These are phyloP conservation scores for Hyperopisus bebe DNA, from an alignment of 2,113 vertebrate species.

Conservation along the genomic window DNA sequence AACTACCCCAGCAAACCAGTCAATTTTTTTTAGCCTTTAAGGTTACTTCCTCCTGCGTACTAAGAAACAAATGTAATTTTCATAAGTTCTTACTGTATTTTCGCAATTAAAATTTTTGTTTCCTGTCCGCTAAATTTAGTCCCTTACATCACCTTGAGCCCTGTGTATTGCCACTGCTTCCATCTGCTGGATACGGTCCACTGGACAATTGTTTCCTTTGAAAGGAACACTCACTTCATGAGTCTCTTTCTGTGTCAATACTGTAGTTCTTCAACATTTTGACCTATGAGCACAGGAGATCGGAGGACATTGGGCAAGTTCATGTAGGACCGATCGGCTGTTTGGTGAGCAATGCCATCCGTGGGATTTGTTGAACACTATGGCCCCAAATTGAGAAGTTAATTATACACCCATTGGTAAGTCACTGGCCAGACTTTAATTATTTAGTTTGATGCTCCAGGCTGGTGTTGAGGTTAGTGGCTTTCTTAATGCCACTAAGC, in stretches of 20 bases:
- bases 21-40: neutral
- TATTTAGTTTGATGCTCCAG: neutral
- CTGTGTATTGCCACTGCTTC: neutral
- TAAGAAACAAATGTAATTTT: neutral
- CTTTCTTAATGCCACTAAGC: neutral
- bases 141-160: neutral
- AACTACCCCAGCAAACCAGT: neutral
- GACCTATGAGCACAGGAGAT: neutral
- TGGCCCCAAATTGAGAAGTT: neutral
- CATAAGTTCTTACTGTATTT: neutral
- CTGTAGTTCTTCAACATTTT: neutral
- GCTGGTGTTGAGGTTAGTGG: neutral
- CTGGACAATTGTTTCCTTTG: neutral
- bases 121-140: neutral
- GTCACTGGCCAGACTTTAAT: neutral
- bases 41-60: neutral
- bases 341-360: neutral
- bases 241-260: neutral
- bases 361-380: neutral
- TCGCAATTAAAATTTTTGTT: neutral
- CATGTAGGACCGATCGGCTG: neutral
- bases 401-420: neutral
- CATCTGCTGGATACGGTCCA: neutral
- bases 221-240: neutral
- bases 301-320: neutral